Base-by-base conservation (phyloP, 1,140 invertebrate genomes). In the Pseudomyrmex concolor region DNA sequence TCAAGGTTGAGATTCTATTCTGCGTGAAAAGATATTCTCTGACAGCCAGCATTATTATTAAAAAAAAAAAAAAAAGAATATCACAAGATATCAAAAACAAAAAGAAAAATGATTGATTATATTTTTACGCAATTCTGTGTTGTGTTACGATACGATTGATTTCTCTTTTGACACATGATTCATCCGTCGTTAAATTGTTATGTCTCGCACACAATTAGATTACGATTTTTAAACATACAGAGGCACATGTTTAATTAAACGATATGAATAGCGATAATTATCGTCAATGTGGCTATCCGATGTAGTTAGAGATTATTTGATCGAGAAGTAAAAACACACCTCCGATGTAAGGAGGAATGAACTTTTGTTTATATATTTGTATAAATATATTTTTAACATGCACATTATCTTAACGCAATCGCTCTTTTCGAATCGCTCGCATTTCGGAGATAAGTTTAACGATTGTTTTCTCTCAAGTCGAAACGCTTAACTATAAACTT, bases 211-310 rank as follows among this genome's bases (percentile, higher is more conserved):
- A 48, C n/a, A 19, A 67, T 67, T 66, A 67, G 66, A 76, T 76
- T 51, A 64, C 12, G 25, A n/a, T 19, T 55, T 77, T 51, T 34
- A 7, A 54, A 64, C 54, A 17, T 7, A 43, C 45, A 7, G 9
- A 72, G 60, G 34, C 9, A 7, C 15, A 10, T 10, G 48, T 7
- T 60, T 45, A 71, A 80, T 71, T 60, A 59, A 80, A 50, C 8
- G 45, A 9, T 60, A 62, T 25, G 50, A 80, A 51, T 72, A 60
- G 43, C 19, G 1, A 15, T 19, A 43, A 80, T 80, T 71, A 67
- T 2, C 34, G 17, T 19, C 48, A 66, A 43, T 43, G 25, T 63
- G 17, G 43, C 17, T 34, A 15, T 55, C 15, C 60, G 57, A 1
- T 73, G 4, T 63, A 48, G 15, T 3, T 73, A 57, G 45, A 63